These are phyloP conservation scores for Cynopterus brachyotis DNA, from an alignment of 2,113 vertebrate genomes.

Conservation along the genomic window DNA sequence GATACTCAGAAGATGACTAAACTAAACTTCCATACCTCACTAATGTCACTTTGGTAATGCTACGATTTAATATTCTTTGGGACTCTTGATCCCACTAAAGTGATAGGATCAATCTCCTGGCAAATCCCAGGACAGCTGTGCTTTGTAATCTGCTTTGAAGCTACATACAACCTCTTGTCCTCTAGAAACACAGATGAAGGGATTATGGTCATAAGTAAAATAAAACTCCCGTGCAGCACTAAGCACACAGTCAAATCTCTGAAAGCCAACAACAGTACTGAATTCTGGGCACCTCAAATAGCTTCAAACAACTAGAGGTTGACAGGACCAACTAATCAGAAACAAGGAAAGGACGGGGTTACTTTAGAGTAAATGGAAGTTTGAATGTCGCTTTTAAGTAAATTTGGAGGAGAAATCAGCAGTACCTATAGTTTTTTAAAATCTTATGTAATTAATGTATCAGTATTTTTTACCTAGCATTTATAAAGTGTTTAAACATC, in stretches of 20 bases:
- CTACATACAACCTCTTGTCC: neutral
- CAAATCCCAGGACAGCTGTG: neutral
- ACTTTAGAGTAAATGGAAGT: neutral
- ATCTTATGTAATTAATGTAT: neutral
- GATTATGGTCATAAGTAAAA: neutral
- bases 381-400: constrained; percentile 15
- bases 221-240: neutral
- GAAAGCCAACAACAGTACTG: neutral
- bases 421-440: neutral
- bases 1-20: neutral
- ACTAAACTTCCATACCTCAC: neutral
- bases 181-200: neutral
- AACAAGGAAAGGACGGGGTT: neutral
- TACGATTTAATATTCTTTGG: neutral
- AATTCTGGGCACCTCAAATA: neutral
- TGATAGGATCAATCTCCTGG: neutral
- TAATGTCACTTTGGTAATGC: neutral
- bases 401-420: neutral
- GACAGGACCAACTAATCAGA: neutral
- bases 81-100: neutral
- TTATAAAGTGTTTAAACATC: neutral
- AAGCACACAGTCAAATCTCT: neutral
- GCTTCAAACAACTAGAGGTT: neutral
- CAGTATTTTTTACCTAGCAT: neutral
- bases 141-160: neutral